Conservation (phyloP, 2,113 vertebrate species). For the Zosterops hypoxanthus region DNA sequence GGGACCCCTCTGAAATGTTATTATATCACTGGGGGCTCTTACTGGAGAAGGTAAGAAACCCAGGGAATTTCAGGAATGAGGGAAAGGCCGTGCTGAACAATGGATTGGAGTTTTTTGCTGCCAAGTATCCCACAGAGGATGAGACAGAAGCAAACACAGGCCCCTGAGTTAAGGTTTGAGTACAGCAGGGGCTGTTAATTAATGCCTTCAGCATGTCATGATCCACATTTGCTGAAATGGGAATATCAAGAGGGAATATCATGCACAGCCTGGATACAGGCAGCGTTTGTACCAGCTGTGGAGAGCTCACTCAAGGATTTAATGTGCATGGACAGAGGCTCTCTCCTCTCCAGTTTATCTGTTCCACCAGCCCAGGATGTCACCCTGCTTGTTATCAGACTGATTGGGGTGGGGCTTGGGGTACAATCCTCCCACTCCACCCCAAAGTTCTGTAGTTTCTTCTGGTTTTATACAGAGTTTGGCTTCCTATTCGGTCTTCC, state of each 20-base stretch:
- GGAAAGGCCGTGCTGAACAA: not conserved
- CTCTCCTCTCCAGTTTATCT: not conserved
- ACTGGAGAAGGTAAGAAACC: not conserved
- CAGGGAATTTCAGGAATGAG: not conserved
- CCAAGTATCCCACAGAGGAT: not conserved
- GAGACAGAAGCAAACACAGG: not conserved
- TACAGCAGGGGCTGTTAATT: not conserved
- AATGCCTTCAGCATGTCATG: not conserved
- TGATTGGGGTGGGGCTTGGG: not conserved
- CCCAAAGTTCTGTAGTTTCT: not conserved
- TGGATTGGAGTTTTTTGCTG: not conserved
- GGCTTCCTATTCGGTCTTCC: not conserved
- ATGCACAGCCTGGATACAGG: not conserved
- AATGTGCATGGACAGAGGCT: not conserved
- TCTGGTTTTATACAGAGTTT: not conserved
- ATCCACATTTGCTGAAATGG: not conserved
- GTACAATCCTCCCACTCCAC: not conserved
- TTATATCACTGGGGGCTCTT: not conserved
- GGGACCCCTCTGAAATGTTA: not conserved
- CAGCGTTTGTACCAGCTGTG: not conserved
- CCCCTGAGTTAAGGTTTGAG: not conserved
- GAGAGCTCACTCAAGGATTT: not conserved
- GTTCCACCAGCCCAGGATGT: not conserved
- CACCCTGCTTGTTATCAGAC: not conserved
- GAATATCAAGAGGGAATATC: not conserved